Conservation (phyloP, 2,797 vertebrate species). For the Lagothrix lagotricha region DNA sequence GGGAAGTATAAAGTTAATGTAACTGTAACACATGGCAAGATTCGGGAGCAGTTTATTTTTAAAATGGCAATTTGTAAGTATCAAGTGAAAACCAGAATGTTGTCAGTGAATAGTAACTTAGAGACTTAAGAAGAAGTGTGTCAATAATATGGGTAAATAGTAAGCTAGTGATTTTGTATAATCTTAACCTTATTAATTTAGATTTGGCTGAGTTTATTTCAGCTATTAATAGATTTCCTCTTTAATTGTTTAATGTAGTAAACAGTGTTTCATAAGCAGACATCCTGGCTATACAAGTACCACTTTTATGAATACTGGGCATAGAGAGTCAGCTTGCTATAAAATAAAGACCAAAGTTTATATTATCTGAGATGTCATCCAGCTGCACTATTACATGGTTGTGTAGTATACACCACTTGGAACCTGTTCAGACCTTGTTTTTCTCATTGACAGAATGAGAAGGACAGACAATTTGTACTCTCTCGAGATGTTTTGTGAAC, state of each 20-base stretch:
- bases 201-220: slow-evolving; percentile 30
- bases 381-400: neutral
- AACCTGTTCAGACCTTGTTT: neutral
- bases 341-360: slow-evolving; percentile 33
- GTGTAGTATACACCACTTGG: neutral
- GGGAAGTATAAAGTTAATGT: neutral
- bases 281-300: neutral
- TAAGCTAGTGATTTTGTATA: neutral
- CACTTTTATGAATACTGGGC: neutral
- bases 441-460: slow-evolving; percentile 5
- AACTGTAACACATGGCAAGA: slow-evolving; percentile 9
- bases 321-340: neutral
- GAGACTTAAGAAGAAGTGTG: neutral
- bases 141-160: neutral
- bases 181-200: slow-evolving; percentile 11
- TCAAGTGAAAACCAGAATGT: slow-evolving; percentile 1
- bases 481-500: neutral
- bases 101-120: neutral
- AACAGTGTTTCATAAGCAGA: neutral
- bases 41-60: slow-evolving; percentile 45
- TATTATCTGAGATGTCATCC: neutral
- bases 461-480: neutral
- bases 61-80: neutral
- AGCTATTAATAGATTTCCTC: neutral
- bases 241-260: neutral